phyloP scores from a whole-genome alignment of 1,140 invertebrate genomes.

The Caligus rogercresseyi region DNA sequence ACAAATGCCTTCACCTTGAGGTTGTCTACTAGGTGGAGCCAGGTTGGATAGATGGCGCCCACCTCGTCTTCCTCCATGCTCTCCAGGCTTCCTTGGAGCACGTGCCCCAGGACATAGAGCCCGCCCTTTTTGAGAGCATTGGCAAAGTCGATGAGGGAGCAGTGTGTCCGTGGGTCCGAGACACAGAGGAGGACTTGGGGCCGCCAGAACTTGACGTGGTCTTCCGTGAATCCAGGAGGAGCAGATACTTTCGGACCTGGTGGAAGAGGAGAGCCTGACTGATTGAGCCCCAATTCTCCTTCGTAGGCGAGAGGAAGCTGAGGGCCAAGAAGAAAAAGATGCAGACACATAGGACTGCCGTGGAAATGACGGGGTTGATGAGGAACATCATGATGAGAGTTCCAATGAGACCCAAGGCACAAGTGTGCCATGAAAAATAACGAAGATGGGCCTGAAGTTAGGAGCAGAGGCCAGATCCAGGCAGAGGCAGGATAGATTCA shows the following conservation, averaged over 20 bases:
- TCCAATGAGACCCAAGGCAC: conserved; percentile 65
- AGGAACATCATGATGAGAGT: conserved; percentile 87
- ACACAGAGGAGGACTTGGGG: conserved; percentile 89
- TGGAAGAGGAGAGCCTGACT: conserved; percentile 45
- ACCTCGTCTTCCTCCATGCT: conserved; percentile 22
- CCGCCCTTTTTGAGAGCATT: conserved; percentile 98
- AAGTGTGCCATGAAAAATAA: conserved; percentile 87
- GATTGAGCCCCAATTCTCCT: conserved; percentile 42
- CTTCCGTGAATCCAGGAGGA: conserved; percentile 88
- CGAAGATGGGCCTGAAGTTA: conserved; percentile 90
- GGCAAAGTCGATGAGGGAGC: conserved; percentile 84
- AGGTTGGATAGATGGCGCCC: conserved; percentile 54
- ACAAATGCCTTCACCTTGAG: conserved; percentile 91
- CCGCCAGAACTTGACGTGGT: conserved; percentile 98
- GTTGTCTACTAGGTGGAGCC: conserved; percentile 70
- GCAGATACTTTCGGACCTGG: conserved; percentile 78
- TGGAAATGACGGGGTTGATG: conserved; percentile 75
- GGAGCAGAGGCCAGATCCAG: conserved; percentile 84
- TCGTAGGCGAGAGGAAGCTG: conserved; percentile 75
- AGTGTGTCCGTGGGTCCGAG: conserved; percentile 63
- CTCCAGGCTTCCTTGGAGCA: conserved; percentile 40
- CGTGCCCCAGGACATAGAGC: conserved; percentile 81
- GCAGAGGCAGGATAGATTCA: conserved; percentile 83
- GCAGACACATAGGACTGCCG: conserved; percentile 67
- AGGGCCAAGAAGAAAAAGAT: conserved; percentile 62